Percentiles rank a stretch among this genome's conserved stretches.
Conservation (phyloP, 1,140 invertebrate species). For the Trichonephila clavata region DNA sequence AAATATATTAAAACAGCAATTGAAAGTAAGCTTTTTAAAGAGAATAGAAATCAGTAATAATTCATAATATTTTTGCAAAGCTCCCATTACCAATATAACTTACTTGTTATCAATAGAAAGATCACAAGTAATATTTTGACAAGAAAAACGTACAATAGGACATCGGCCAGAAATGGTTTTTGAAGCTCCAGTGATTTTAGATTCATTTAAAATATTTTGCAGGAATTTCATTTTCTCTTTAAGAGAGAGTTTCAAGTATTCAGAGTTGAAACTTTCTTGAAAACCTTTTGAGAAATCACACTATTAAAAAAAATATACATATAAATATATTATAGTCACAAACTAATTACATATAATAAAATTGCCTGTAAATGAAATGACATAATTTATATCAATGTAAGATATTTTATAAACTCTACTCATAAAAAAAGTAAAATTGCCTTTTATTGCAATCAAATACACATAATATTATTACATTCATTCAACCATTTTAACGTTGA, state of each 20-base stretch:
- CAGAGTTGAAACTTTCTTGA: neutral
- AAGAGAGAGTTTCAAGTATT: neutral
- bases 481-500: too few relatives aligned
- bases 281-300: neutral
- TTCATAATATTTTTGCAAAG: neutral
- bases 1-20: too few relatives aligned
- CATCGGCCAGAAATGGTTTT: slow-evolving; percentile 9
- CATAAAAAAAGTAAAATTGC: too few relatives aligned
- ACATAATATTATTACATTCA: too few relatives aligned
- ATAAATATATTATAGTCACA: neutral
- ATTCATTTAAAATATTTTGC: neutral
- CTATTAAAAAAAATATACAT: neutral
- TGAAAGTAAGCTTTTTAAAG: too few relatives aligned
- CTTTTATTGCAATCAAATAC: too few relatives aligned
- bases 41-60: too few relatives aligned
- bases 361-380: too few relatives aligned
- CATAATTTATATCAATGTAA: too few relatives aligned
- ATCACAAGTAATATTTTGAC: neutral
- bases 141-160: slow-evolving; percentile 49
- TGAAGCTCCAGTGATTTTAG: neutral
- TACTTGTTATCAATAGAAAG: slow-evolving; percentile 52
- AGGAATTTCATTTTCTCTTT: neutral
- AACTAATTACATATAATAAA: too few relatives aligned
- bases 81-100: neutral
- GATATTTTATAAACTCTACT: too few relatives aligned